These are phyloP conservation scores for Halictus ligatus DNA, from an alignment of 2,888 invertebrate genomes.

Conservation along the genomic window DNA sequence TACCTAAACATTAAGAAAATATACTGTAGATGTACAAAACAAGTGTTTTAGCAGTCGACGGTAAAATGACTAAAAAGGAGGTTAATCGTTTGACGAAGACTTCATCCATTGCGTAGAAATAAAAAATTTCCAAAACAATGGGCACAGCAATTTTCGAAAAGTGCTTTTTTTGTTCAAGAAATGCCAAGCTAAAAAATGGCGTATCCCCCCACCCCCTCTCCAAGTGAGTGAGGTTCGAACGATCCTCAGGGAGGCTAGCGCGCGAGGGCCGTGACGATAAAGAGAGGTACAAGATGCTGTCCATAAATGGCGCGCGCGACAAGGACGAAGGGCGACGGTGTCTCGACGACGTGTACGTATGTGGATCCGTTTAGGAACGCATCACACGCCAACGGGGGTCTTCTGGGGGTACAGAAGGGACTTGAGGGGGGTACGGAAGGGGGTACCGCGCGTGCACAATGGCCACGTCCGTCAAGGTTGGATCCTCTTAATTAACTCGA, in stretches of 20 bases:
- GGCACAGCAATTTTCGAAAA: no score
- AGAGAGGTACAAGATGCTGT: conserved; percentile 46
- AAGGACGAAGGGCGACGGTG: conserved; percentile 70
- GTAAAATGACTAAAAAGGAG: no score
- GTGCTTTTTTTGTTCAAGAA: background rate
- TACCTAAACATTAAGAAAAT: no score
- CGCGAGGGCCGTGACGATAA: conserved; percentile 37
- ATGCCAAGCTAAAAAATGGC: background rate
- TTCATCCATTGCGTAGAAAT: no score
- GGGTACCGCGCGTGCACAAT: conserved; percentile 75
- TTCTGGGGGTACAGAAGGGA: conserved; percentile 17
- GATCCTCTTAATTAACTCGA: conserved; percentile 82
- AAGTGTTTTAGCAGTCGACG: no score
- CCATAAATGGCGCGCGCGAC: conserved; percentile 70
- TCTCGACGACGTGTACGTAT: conserved; percentile 68
- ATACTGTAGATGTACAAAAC: no score
- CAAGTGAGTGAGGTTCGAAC: background rate
- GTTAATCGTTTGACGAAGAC: no score
- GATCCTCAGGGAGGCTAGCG: conserved; percentile 16
- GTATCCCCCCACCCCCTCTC: background rate
- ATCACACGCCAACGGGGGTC: conserved; percentile 53
- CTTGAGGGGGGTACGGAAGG: conserved; percentile 7
- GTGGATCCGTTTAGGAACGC: conserved; percentile 71
- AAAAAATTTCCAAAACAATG: no score
- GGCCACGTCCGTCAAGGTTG: conserved; percentile 79